Evolutionary conservation across 1,140 invertebrate genomes (phyloP).

Genomic region (Trachymyrmex septentrionalis): DNA sequence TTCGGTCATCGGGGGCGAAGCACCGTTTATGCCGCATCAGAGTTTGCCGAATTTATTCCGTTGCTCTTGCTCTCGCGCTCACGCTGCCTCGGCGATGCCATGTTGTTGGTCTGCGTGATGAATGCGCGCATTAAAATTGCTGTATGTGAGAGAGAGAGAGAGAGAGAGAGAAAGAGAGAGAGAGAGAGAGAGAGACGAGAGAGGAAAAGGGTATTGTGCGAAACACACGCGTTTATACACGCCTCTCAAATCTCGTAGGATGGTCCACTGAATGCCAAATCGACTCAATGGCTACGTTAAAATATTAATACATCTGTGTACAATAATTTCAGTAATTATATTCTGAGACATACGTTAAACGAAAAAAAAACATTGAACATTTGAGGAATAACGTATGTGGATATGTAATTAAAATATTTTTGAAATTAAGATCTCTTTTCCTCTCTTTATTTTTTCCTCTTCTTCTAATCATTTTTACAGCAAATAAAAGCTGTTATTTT

Average conservation of each 20-base stretch:
- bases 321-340: neutral
- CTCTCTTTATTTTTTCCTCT: neutral
- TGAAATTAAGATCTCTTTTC: neutral
- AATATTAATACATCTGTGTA: conserved; percentile 7
- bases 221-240: conserved; percentile 10
- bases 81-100: conserved; percentile 68
- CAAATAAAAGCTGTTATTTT: neutral
- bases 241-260: conserved; percentile 22
- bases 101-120: conserved; percentile 74
- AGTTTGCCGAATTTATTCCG: conserved; percentile 81
- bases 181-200: conserved; percentile 38
- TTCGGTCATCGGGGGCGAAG: conserved; percentile 75
- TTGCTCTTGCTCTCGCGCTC: conserved; percentile 68
- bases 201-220: neutral
- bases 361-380: neutral
- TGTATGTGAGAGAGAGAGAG: conserved; percentile 40
- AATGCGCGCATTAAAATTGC: conserved; percentile 80
- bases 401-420: neutral
- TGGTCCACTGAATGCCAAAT: conserved; percentile 29
- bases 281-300: neutral
- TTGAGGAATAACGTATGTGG: neutral
- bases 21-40: conserved; percentile 80
- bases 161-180: conserved; percentile 40
- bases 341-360: neutral
- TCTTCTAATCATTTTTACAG: neutral